Conservation (phyloP, 2,888 invertebrate genomes). For the Cheilosia impressa region DNA sequence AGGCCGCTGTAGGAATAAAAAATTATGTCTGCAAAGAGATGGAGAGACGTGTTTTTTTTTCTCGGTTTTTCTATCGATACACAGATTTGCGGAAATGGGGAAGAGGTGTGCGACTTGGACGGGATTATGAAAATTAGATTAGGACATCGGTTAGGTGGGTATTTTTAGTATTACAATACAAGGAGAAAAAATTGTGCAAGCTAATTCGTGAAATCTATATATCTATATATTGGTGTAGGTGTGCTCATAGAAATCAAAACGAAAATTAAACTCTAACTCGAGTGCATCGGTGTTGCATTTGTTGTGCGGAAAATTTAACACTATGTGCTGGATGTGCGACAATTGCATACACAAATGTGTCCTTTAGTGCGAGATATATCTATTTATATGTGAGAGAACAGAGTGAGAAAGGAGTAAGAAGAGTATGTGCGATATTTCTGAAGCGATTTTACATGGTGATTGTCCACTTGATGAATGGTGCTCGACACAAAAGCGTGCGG, state of each 20-base stretch:
- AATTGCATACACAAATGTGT: slow-evolving; percentile 53
- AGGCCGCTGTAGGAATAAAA: slow-evolving; percentile 85
- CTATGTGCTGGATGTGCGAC: slow-evolving; percentile 51
- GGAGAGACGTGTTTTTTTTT: slow-evolving; percentile 73
- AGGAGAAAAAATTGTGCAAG: slow-evolving; percentile 52
- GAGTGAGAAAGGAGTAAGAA: slow-evolving; percentile 16
- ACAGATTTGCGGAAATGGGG: slow-evolving; percentile 19
- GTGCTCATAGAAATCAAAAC: slow-evolving; percentile 35
- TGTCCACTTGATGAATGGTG: slow-evolving; percentile 64
- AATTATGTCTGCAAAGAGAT: slow-evolving; percentile 76
- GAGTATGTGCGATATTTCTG: slow-evolving; percentile 59
- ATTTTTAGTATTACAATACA: not conserved
- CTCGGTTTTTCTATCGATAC: slow-evolving; percentile 49
- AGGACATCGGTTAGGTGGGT: not conserved
- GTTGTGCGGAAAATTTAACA: slow-evolving; percentile 40
- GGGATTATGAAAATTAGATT: not conserved
- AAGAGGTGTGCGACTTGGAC: not conserved
- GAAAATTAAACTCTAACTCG: slow-evolving; percentile 34
- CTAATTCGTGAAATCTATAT: slow-evolving; percentile 59
- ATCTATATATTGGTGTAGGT: slow-evolving; percentile 32
- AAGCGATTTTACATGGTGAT: slow-evolving; percentile 60
- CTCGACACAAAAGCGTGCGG: slow-evolving; percentile 83
- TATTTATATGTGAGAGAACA: slow-evolving; percentile 39
- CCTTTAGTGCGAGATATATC: slow-evolving; percentile 39
- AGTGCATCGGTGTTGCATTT: slow-evolving; percentile 52